Conservation (phyloP, 2,113 vertebrate species). For the Salminus brasiliensis region DNA sequence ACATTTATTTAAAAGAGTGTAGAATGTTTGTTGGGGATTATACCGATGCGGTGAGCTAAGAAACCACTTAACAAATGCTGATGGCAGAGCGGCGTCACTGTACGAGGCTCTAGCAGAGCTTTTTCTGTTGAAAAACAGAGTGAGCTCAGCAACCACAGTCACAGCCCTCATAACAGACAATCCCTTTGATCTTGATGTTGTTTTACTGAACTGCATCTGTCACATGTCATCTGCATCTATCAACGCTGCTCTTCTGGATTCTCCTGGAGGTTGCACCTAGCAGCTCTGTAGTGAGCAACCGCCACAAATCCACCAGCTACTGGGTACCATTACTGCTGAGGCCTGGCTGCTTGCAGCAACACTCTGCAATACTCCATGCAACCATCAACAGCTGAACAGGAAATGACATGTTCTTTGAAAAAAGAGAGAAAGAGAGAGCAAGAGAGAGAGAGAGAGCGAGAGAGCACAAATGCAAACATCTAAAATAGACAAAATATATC, state of each 20-base stretch:
- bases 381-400: conserved; percentile 75
- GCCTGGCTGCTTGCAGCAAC: conserved; percentile 59
- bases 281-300: conserved; percentile 24
- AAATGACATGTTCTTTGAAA: conserved; percentile 59
- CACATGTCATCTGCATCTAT: conserved; percentile 29
- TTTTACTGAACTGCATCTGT: conserved; percentile 17
- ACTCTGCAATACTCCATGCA: conserved; percentile 53
- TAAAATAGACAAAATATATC: conserved; percentile 43
- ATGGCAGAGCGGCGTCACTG: conserved; percentile 34
- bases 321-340: conserved; percentile 42
- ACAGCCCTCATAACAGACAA: conserved; percentile 38
- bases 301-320: conserved; percentile 45
- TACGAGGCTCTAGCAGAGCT: conserved; percentile 19
- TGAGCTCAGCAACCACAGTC: conserved; percentile 40
- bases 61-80: conserved; percentile 44
- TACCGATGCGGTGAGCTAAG: conserved; percentile 35
- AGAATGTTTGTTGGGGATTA: conserved; percentile 24
- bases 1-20: neutral
- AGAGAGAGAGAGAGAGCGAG: conserved; percentile 9
- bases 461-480: conserved; percentile 33
- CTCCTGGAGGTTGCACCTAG: conserved; percentile 9
- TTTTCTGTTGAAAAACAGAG: conserved; percentile 44
- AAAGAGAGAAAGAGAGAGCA: conserved; percentile 23
- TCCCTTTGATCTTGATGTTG: conserved; percentile 39
- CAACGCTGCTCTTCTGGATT: neutral